Conservation (phyloP, 2,797 vertebrate genomes). For the Mus minutoides region DNA sequence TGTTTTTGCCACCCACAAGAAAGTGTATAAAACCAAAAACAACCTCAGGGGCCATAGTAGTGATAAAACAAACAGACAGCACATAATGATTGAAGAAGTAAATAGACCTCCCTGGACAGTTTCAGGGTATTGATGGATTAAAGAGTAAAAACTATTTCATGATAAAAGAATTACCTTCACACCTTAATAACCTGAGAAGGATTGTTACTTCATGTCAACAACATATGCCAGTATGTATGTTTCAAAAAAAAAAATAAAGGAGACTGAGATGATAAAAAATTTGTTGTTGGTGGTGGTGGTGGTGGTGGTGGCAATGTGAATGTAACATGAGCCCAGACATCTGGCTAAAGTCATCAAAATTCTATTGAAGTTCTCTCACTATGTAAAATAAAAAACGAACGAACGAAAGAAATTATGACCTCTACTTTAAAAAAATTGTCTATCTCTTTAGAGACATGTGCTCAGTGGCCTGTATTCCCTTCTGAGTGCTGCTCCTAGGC, state of each 20-base stretch:
- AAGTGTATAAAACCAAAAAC: not conserved
- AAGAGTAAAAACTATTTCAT: not conserved
- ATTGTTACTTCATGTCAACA: not conserved
- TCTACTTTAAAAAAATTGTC: not conserved
- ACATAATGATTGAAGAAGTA: not conserved
- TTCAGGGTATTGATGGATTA: not conserved
- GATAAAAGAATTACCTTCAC: not conserved
- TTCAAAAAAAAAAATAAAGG: not conserved
- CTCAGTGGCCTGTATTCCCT: not conserved
- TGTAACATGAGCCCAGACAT: not conserved
- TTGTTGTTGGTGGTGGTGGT: not conserved
- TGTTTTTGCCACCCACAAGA: not conserved
- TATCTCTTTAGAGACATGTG: not conserved
- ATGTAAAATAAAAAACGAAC: not conserved
- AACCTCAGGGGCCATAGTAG: not conserved
- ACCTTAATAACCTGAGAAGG: not conserved
- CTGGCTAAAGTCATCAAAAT: not conserved
- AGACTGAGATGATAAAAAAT: not conserved
- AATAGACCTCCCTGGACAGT: not conserved
- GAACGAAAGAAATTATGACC: not conserved
- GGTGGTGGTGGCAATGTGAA: not conserved
- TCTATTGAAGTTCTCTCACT: not conserved
- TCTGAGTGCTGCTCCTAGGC: fast-evolving
- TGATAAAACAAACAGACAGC: not conserved
- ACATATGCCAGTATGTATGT: not conserved